Base-by-base conservation (phyloP, 2,113 vertebrate genomes). In the Ceyx melanurus region DNA sequence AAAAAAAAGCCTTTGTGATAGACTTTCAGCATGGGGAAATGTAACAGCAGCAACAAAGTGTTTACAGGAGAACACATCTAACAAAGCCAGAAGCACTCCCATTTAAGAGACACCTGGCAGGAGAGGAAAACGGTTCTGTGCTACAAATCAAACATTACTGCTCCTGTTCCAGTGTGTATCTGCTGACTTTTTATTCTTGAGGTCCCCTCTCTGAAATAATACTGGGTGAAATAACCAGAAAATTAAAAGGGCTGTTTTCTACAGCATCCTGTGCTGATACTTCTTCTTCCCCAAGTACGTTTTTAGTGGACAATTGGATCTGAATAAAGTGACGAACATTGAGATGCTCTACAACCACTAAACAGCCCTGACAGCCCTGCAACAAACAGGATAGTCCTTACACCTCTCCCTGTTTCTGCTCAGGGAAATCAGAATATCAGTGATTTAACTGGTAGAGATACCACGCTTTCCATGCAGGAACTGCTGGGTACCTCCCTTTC, bases 11-110 rank as follows among this genome's bases (percentile, higher is more conserved):
- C 82, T 80, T 92, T 88, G 95, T 40, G 95, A 95, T 97, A 96
- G 95, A 97, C 89, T 94, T 97, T 90, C 95, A 96, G 86, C 85
- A 94, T 88, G 74, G 85, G 91, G 94, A 96, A 97, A 95, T 92
- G 77, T 80, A 91, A 90, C 58, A 90, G 74, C 82, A 85, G 93
- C 82, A 92, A 88, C 73, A 92, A 95, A 94, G 91, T 94, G 94
- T 90, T 95, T 94, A 82, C 82, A 94, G 83, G 64, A 95, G 64
- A 93, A 82, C n/a, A 65, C 46, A 35, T 88, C 90, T 93, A 93
- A 95, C 90, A 96, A 95, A 92, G 80, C 88, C 86, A 82, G 86
- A 85, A 92, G 86, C 3, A 15, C 81, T 89, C 70, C 88, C 82
- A 61, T 88, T 88, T 94, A 68, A 78, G 89, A 90, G 83, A 89